Evolutionary conservation across 1,140 invertebrate species (phyloP), one percentile per base, ranked within the genome.

Genomic region (Belonocnema kinseyi): DNA sequence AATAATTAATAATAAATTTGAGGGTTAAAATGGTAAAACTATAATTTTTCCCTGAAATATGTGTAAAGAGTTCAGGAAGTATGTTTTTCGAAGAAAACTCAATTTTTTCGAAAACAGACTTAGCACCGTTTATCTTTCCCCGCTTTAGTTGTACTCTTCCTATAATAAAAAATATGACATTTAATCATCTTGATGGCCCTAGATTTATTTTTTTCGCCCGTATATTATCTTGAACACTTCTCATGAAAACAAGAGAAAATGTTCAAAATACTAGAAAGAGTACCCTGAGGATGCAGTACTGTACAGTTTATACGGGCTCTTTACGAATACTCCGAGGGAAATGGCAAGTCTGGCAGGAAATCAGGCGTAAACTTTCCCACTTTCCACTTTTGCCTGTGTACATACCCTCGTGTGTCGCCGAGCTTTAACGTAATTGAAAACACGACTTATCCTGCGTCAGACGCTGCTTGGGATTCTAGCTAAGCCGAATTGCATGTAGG

Each of bases 351-450:
- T 66, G 33, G 61, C 33, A 66, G 61, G 61, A 66, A 66, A 66
- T 66, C 61, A 66, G 33, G 61, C 61, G 61, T 66, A 66, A 66
- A 66, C 61, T 33, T 66, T 66, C 58, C 58, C 58, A 66, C 58
- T 66, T 66, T 33, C 26, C 61, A 66, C 61, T 66, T 66, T 66
- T 33, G 16, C 21, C 26, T 66, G 26, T 66, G 26, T 66, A 66
- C 14, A 66, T 40, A 66, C n/a, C 7, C 33, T 46, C 40, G 61
- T 66, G 26, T 66, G 61, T 66, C 61, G 61, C 61, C 19, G 58
- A 50, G 78, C 78, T 79, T 79, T 79, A 79, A 79, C 76, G 54
- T 75, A 79, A 79, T 79, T 79, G 78, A 79, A 79, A 79, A 79
- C 74, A 79, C 74, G 76, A 75, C 78, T 79, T 79, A 79, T 79